Percentiles rank a stretch among this genome's conserved stretches.
Evolutionary conservation across 2,888 invertebrate species (phyloP).

Genomic region (Bibio marci): DNA sequence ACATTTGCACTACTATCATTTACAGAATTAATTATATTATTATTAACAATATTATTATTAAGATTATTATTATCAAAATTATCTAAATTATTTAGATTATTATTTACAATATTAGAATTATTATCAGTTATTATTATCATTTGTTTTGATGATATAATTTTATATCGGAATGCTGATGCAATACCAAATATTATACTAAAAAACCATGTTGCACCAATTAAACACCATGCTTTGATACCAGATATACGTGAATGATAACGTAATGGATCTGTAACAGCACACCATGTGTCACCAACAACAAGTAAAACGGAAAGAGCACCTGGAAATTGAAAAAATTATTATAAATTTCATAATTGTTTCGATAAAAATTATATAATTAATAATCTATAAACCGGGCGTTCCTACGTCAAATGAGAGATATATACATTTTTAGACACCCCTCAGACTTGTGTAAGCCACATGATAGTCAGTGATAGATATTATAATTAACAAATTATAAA

Average conservation of each 20-base stretch:
- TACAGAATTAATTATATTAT: neutral
- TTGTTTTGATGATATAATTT: conserved; percentile 20
- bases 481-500: no score
- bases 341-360: no score
- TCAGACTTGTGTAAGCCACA: no score
- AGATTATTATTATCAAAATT: neutral
- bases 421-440: no score
- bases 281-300: conserved; percentile 37
- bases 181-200: conserved; percentile 27
- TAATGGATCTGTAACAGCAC: conserved; percentile 39
- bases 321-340: neutral
- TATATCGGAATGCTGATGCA: conserved; percentile 25
- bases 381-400: no score
- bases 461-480: no score
- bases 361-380: no score
- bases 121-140: neutral
- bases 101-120: neutral
- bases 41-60: neutral
- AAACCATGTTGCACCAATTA: conserved; percentile 28
- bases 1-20: neutral
- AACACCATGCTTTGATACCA: conserved; percentile 26
- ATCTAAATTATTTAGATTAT: neutral
- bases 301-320: conserved; percentile 24
- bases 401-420: no score
- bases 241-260: conserved; percentile 37